Base-by-base conservation (phyloP, 2,797 vertebrate genomes). In the Agapornis canus region DNA sequence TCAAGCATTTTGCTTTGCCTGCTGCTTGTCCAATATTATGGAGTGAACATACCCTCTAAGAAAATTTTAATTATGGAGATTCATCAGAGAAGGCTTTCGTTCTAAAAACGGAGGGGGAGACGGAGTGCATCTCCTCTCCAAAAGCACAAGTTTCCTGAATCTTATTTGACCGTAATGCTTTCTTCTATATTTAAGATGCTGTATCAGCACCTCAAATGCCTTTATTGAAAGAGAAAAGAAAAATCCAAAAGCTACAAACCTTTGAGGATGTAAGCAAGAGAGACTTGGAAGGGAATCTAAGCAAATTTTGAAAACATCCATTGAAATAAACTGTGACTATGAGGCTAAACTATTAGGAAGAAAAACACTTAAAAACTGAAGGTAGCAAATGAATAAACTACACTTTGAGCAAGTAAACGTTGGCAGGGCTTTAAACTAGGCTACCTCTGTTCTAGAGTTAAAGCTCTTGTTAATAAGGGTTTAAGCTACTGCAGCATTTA, bases 401-500 rank as follows among this genome's bases (percentile, higher is more conserved):
- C 68, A 84, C 85, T 91, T 93, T 78, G 56, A 92, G 52, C 57
- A 64, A 88, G 73, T 39, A 90, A 93, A 92, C 95, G 88, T 82
- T 93, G 95, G 95, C 82, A 96, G 64, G 39, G 59, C 91, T 97
- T 98, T 96, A 94, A 95, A 95, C 70, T 82, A 65, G 27, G 37
- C 49, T 56, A 89, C 61, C 70, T 93, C 80, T 84, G 75, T 80
- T 79, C 75, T 52, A 9, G 70, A 79, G 81, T 91, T 90, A 89
- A 95, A 95, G 93, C 51, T 75, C 82, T 96, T 68, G 47, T 75
- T 95, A 91, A 88, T 40, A 80, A 93, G 96, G 83, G 90, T 93
- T 95, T 32, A 92, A 81, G 63, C 63, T 63, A 95, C 66, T 13
- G 17, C 73, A 63, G 75, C 82, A 82, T 86, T 90, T 57, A 92